phyloP scores from a whole-genome alignment of 2,797 vertebrate species.

The Microchirus variegatus region DNA sequence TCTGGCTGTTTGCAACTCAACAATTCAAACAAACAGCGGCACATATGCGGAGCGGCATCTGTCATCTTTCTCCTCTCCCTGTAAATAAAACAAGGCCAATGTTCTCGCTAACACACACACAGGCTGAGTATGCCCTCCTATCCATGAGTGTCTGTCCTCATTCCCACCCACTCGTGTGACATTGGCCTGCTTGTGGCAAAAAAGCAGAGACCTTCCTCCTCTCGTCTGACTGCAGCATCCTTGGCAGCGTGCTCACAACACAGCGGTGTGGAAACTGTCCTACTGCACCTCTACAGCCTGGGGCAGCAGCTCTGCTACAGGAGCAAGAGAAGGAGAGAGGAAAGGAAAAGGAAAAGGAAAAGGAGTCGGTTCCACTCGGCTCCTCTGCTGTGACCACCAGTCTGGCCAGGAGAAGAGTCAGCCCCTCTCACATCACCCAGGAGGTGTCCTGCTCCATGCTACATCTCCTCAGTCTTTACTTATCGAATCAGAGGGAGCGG shows the following conservation, averaged over 20 bases:
- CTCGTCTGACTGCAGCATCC: conserved; percentile 64
- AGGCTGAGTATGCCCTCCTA: conserved; percentile 33
- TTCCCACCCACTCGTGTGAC: conserved; percentile 57
- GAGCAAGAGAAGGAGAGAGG: conserved; percentile 34
- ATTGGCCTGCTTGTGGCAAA: conserved; percentile 58
- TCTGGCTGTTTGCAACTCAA: conserved; percentile 14
- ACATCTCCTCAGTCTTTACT: conserved; percentile 40
- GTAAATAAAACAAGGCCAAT: conserved; percentile 16
- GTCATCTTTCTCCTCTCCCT: background rate
- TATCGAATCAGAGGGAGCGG: conserved; percentile 19
- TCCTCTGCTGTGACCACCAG: conserved; percentile 55
- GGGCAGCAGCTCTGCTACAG: conserved; percentile 61
- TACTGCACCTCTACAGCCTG: conserved; percentile 67
- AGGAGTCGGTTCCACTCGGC: conserved; percentile 43
- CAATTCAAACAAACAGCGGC: conserved; percentile 7
- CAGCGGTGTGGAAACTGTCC: conserved; percentile 48
- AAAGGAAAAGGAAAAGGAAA: background rate
- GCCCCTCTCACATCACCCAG: conserved; percentile 63
- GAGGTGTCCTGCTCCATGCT: conserved; percentile 40
- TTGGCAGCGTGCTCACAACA: conserved; percentile 48
- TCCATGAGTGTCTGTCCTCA: conserved; percentile 52
- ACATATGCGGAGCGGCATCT: background rate
- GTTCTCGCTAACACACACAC: conserved; percentile 23
- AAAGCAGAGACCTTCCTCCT: conserved; percentile 47
- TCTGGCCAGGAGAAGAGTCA: conserved; percentile 52